phyloP scores from a whole-genome alignment of 2,113 vertebrate species.

The Ctenodactylus gundi region DNA sequence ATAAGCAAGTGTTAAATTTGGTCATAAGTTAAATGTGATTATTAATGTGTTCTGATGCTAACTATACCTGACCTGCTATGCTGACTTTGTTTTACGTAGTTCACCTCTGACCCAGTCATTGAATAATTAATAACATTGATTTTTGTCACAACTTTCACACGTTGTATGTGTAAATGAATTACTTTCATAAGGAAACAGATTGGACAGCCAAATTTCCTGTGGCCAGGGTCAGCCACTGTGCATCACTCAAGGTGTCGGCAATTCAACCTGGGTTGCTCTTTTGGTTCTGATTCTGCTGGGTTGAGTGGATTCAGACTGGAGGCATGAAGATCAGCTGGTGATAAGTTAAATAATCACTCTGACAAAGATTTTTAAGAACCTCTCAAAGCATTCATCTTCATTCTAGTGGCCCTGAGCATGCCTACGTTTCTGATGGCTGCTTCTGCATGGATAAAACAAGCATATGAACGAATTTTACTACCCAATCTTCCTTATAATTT shows the following conservation, averaged over 20 bases:
- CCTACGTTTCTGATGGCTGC: background rate
- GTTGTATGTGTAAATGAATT: background rate
- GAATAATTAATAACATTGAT: constrained; percentile 38
- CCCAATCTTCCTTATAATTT: background rate
- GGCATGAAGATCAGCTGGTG: background rate
- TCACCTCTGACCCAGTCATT: background rate
- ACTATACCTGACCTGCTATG: background rate
- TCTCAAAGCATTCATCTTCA: background rate
- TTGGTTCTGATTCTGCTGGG: background rate
- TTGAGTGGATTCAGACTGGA: background rate
- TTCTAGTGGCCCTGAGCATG: background rate
- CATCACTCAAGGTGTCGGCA: background rate
- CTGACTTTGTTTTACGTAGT: background rate
- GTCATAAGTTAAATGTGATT: constrained; percentile 42
- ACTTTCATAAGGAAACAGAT: background rate
- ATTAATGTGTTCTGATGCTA: background rate
- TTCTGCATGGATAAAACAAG: background rate
- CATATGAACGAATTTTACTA: background rate
- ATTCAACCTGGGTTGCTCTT: background rate
- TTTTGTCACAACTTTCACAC: background rate
- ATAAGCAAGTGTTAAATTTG: background rate
- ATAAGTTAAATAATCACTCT: background rate
- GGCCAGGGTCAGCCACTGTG: background rate
- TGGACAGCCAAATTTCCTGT: background rate
- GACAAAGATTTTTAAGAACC: background rate